Evolutionary conservation across 2,888 invertebrate species (phyloP), one percentile per base, ranked within the genome.

Genomic region (Clostera curtula): DNA sequence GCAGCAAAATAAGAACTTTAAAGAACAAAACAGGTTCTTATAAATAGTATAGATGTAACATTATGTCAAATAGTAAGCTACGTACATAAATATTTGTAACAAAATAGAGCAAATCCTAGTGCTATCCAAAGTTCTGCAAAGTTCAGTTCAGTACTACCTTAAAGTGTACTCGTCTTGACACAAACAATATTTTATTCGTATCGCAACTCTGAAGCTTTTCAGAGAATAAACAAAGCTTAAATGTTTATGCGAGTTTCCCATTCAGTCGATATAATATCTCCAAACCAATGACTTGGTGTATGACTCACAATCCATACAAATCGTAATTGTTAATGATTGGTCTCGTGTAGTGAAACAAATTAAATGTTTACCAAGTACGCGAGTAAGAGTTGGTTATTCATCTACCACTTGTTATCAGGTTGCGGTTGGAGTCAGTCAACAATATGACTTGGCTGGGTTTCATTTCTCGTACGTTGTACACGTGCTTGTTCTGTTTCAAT

Each of bases 331-430:
- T 37, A 58, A 60, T 54, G 36, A 44, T 24, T 34, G 42, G 52
- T 64, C 67, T 68, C 53, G 57, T 23, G 5, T 11, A 19, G 34
- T 47, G 54, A 52, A 43, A 43, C 53, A 46, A 67, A 66, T 68
- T 51, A 43, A 56, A 62, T 61, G 58, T 63, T 67, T 58, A 39
- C 52, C 35, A 57, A 65, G 57, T 56, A 50, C 36, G 39, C 56
- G 57, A 65, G 50, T 54, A 61, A 62, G 36, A 43, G 35, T 31
- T 40, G 25, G 34, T 56, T 55, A 55, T 59, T 62, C 57, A 59
- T 56, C 52, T 46, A 35, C 36, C 24, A 25, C 14, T 27, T 25
- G 25, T 28, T 26, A 25, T 31, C 19, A 29, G 32, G 26, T 17
- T 28, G 39, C 12, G 22, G 24, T 31, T 34, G 18, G 19, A 5